A percentile compares a stretch with the other conserved stretches of the same genome.
phyloP scores from a whole-genome alignment of 1,140 invertebrate genomes.

The Bombus cullumanus region DNA sequence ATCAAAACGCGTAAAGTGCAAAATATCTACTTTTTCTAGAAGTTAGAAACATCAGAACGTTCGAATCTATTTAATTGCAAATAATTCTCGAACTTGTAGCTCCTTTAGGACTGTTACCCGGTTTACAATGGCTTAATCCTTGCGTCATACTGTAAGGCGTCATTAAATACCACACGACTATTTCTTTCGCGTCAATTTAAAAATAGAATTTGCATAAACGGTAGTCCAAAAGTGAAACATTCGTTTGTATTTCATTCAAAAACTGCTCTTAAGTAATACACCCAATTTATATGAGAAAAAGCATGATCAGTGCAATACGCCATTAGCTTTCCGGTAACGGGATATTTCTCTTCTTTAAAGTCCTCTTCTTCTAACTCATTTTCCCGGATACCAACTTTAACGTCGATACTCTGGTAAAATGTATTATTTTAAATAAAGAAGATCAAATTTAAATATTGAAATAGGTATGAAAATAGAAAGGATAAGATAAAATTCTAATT shows the following conservation, averaged over 20 bases:
- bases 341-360: conserved; percentile 15
- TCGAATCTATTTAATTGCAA: too few species aligned
- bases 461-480: background rate
- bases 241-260: conserved; percentile 12
- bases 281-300: conserved; percentile 63
- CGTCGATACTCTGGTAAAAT: conserved; percentile 40
- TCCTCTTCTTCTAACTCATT: background rate
- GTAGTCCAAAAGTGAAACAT: background rate
- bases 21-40: too few species aligned
- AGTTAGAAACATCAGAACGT: too few species aligned
- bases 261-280: conserved; percentile 69
- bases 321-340: conserved; percentile 64
- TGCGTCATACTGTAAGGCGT: background rate
- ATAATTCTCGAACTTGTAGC: background rate
- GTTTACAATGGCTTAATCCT: background rate
- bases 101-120: background rate
- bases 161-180: background rate
- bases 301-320: conserved; percentile 55
- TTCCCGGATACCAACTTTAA: conserved; percentile 23
- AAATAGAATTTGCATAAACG: background rate
- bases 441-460: too few species aligned
- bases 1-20: too few species aligned
- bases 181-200: background rate
- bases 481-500: too few species aligned
- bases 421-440: background rate